These are phyloP conservation scores for Ursus arctos DNA, from an alignment of 2,113 vertebrate genomes.

Conservation along the genomic window DNA sequence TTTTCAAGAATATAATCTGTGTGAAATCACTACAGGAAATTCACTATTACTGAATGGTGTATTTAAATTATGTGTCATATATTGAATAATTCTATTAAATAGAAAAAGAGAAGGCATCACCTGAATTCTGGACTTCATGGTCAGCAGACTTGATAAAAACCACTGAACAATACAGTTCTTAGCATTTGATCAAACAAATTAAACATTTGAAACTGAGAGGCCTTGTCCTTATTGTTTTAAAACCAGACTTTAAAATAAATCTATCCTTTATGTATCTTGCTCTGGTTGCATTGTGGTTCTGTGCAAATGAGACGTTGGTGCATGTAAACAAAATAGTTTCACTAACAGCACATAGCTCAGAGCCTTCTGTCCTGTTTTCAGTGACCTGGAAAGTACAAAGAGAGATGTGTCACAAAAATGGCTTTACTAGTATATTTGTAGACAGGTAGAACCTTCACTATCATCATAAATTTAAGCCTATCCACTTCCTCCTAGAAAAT, in stretches of 20 bases:
- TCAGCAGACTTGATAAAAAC: constrained; percentile 53
- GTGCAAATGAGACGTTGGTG: constrained; percentile 64
- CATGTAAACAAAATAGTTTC: constrained; percentile 81
- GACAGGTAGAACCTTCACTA: constrained; percentile 73
- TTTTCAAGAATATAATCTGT: constrained; percentile 36
- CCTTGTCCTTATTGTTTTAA: constrained; percentile 73
- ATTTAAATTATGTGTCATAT: constrained; percentile 17
- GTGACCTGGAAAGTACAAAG: constrained; percentile 85
- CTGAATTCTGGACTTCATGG: neutral
- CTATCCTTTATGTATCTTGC: constrained; percentile 67
- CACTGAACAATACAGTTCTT: constrained; percentile 47
- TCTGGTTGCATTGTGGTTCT: constrained; percentile 63
- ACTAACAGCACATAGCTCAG: constrained; percentile 81
- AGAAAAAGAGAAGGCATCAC: constrained; percentile 33
- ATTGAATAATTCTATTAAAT: neutral
- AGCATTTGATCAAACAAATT: constrained; percentile 66
- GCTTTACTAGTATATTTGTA: constrained; percentile 55
- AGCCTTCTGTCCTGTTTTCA: constrained; percentile 84
- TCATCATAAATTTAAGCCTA: constrained; percentile 77
- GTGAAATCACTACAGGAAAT: neutral
- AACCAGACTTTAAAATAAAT: constrained; percentile 63
- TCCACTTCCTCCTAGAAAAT: constrained; percentile 77
- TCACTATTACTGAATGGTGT: neutral
- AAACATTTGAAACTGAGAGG: constrained; percentile 58
- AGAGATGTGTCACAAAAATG: constrained; percentile 44